Base-by-base conservation (phyloP, 2,797 vertebrate species). In the Hippoglossus hippoglossus region DNA sequence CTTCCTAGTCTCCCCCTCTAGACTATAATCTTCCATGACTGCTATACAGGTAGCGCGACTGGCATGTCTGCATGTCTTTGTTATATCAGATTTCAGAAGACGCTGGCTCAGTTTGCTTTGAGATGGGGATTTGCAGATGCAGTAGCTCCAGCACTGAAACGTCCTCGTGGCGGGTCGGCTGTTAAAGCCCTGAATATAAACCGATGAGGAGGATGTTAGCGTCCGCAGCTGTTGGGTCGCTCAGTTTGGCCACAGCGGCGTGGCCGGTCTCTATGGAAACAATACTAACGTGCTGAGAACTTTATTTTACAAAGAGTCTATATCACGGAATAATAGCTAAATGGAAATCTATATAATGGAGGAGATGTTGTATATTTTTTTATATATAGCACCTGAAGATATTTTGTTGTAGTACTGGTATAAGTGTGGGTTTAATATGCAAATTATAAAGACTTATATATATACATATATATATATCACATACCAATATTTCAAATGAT, bases 301-400 rank as follows among this genome's bases (percentile, higher is more conserved):
- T 91, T 88, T 85, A 90, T 94, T 93, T 93, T 93, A 91, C 87
- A 87, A 86, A 93, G 85, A 92, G 81, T 89, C 84, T 90, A 83
- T 93, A 91, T 91, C 86, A 75, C 85, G 73, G 69, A 90, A 84
- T 84, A 79, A 86, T 73, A 84, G 81, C 82, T 67, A 69, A 91
- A 91, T 76, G 80, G 80, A 91, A 88, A 92, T 92, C 91, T 92
- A 88, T 94, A 89, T 91, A 87, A 91, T 65, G 83, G 87, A 92
- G 89, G 90, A 93, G 84, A 94, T 89, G 89, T 89, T 94, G 89
- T 93, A 92, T 94, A 93, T 93, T 92, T 92, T 94, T 93, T 61
- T 91, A 91, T 91, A 92, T 88, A 88, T 91, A 92, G 90, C 92
- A 92, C 80, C 85, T 87, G 82, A 84, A 90, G 82, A 89, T 94